phyloP scores from a whole-genome alignment of 1,140 invertebrate species.

The Papilio xuthus region DNA sequence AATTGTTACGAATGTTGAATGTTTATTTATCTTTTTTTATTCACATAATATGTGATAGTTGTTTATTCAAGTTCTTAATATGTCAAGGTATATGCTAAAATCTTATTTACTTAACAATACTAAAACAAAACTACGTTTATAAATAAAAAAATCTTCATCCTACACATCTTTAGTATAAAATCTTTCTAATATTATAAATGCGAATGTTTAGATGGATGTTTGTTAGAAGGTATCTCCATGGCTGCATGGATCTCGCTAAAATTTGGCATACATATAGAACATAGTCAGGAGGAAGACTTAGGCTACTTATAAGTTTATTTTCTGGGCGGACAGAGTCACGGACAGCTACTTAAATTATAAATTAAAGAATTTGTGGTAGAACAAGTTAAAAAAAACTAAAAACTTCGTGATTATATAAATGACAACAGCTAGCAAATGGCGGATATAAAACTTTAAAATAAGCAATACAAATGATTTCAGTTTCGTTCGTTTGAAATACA shows the following conservation, averaged over 20 bases:
- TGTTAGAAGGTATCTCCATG: too few species aligned
- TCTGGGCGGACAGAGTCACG: too few species aligned
- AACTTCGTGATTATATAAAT: background rate
- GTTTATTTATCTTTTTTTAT: background rate
- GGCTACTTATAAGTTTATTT: too few species aligned
- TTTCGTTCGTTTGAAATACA: slow-evolving; percentile 17
- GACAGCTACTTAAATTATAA: too few species aligned
- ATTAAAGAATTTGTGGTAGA: too few species aligned
- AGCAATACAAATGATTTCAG: background rate
- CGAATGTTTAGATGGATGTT: too few species aligned
- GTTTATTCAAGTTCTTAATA: background rate
- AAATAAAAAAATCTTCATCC: too few species aligned
- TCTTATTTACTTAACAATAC: background rate
- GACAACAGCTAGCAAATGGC: slow-evolving; percentile 5
- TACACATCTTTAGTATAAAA: background rate
- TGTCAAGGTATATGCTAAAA: background rate
- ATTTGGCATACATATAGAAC: too few species aligned
- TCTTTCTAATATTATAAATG: too few species aligned
- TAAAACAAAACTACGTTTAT: background rate
- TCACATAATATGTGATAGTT: background rate
- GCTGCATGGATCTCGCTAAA: too few species aligned
- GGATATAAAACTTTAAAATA: background rate
- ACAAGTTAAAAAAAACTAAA: background rate
- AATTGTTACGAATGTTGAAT: background rate
- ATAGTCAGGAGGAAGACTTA: too few species aligned